Percentiles rank a stretch among this genome's conserved stretches.
Conservation (phyloP, 2,113 vertebrate species). For the Datnioides undecimradiatus region DNA sequence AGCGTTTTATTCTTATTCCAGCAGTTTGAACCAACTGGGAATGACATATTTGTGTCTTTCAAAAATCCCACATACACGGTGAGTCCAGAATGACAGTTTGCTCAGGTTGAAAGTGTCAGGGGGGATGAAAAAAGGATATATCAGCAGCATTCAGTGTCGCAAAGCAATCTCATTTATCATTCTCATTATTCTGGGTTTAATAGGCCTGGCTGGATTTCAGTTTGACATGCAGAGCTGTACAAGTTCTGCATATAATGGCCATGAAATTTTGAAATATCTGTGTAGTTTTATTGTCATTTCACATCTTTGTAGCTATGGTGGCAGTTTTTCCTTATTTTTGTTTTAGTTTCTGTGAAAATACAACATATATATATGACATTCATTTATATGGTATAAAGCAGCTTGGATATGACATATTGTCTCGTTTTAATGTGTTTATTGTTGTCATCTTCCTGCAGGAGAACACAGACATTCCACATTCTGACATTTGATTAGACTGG, state of each 20-base stretch:
- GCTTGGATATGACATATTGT: neutral
- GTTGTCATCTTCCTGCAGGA: conserved; percentile 49
- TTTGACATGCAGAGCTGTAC: neutral
- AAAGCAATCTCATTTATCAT: neutral
- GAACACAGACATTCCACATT: conserved; percentile 31
- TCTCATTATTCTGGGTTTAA: neutral
- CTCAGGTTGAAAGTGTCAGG: neutral
- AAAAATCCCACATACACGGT: conserved; percentile 68
- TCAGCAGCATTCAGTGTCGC: neutral
- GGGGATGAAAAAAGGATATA: neutral
- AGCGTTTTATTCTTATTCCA: conserved; percentile 15
- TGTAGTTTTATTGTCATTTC: neutral
- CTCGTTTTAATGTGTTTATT: neutral
- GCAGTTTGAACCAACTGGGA: conserved; percentile 28
- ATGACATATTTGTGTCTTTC: conserved; percentile 35
- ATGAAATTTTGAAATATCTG: neutral
- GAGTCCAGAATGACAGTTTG: conserved; percentile 40
- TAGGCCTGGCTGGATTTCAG: neutral
- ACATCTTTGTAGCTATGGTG: neutral
- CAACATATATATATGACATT: neutral
- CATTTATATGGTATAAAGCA: neutral
- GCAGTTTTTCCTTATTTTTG: neutral
- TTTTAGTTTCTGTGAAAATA: neutral
- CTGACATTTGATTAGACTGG: conserved; percentile 49
- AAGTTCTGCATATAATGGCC: neutral